Conservation (phyloP, 2,888 invertebrate species). For the Andrena bicolor region DNA sequence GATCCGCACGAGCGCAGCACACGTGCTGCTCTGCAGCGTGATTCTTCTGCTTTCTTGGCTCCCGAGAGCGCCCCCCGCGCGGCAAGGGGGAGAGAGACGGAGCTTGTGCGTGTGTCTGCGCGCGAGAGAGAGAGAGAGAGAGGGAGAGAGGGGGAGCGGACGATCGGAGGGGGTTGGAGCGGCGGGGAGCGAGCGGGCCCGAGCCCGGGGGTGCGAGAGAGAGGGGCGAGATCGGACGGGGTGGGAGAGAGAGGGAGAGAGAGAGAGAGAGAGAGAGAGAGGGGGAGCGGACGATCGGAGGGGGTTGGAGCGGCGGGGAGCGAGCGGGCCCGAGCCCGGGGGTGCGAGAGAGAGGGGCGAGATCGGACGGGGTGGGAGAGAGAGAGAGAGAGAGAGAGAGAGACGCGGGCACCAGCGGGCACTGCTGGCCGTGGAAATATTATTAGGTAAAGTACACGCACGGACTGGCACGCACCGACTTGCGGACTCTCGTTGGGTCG, state of each 20-base stretch:
- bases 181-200: not conserved
- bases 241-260: no score
- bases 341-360: slow-evolving; percentile 8
- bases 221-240: not conserved
- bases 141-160: not conserved
- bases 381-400: slow-evolving; percentile 38
- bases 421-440: slow-evolving; percentile 73
- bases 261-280: slow-evolving; percentile 8
- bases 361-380: slow-evolving; percentile 11
- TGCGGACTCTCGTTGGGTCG: slow-evolving; percentile 75
- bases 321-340: not conserved
- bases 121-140: slow-evolving; percentile 19
- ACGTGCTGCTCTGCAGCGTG: slow-evolving; percentile 73
- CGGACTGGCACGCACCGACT: slow-evolving; percentile 77
- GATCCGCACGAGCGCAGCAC: slow-evolving; percentile 73
- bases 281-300: not conserved
- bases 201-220: not conserved
- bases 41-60: slow-evolving; percentile 69
- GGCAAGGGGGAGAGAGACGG: slow-evolving; percentile 16
- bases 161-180: not conserved
- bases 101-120: slow-evolving; percentile 11
- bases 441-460: slow-evolving; percentile 77
- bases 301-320: not conserved
- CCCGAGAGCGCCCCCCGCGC: slow-evolving; percentile 51
- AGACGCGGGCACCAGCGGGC: slow-evolving; percentile 42